A percentile compares a stretch with the other conserved stretches of the same genome.
Conservation (phyloP, 1,140 invertebrate genomes). For the Parapsyche elsis region DNA sequence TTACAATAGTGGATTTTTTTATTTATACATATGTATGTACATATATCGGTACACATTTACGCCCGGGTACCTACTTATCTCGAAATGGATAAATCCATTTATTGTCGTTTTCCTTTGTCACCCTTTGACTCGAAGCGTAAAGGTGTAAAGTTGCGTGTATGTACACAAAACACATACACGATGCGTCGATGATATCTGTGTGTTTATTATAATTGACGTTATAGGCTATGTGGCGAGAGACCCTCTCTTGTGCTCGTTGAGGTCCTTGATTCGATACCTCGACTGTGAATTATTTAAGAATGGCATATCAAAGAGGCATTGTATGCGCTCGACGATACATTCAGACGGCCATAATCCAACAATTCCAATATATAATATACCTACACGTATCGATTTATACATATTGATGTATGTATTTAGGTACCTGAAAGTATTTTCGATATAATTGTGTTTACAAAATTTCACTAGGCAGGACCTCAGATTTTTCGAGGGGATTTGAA, state of each 20-base stretch:
- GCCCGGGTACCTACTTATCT: too few species aligned
- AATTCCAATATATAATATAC: constrained; percentile 1
- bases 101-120: neutral
- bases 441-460: too few species aligned
- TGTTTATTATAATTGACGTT: constrained; percentile 22
- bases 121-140: neutral
- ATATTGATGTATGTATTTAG: neutral
- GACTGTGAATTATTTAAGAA: constrained; percentile 42
- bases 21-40: too few species aligned
- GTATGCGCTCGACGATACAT: constrained; percentile 3
- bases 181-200: constrained; percentile 11
- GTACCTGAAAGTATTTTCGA: too few species aligned
- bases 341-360: constrained; percentile 8
- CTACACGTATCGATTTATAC: neutral
- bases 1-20: too few species aligned
- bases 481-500: too few species aligned
- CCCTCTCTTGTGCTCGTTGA: neutral
- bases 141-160: neutral
- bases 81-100: too few species aligned
- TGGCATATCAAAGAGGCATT: constrained; percentile 46
- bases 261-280: constrained; percentile 4
- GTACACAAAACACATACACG: neutral
- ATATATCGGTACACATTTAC: too few species aligned
- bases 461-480: too few species aligned
- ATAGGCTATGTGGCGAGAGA: neutral